These are phyloP conservation scores for Bryconaethiops microstoma DNA, from an alignment of 2,797 vertebrate genomes.

Conservation along the genomic window DNA sequence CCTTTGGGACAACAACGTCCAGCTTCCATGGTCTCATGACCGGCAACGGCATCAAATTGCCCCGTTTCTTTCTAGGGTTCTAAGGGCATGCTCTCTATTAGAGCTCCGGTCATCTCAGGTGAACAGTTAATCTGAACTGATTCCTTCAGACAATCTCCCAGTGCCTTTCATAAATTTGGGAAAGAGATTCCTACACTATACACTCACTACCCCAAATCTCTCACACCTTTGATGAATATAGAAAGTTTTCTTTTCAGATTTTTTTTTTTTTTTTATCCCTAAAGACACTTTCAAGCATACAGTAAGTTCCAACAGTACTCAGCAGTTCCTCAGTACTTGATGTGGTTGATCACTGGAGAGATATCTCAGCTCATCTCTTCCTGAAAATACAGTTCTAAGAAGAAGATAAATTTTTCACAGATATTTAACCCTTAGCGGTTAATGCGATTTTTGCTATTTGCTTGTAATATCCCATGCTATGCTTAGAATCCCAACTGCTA, in stretches of 20 bases:
- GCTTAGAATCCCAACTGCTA: neutral
- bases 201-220: neutral
- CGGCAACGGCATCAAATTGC: neutral
- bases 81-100: neutral
- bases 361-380: neutral
- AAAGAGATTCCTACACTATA: neutral
- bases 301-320: neutral
- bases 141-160: neutral
- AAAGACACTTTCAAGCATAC: too few species aligned
- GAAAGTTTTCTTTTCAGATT: neutral
- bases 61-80: neutral
- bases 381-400: neutral
- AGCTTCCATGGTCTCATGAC: conserved; percentile 7
- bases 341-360: neutral
- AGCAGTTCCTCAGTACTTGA: neutral
- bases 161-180: too few species aligned
- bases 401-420: neutral
- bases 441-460: neutral
- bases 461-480: neutral
- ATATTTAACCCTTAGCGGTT: neutral
- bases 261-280: too few species aligned
- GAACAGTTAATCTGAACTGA: conserved; percentile 13
- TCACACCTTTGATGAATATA: neutral
- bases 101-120: conserved; percentile 4
- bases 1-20: neutral